Conservation (phyloP, 2,888 invertebrate genomes). For the Imbricaverruca yamaguchii region DNA sequence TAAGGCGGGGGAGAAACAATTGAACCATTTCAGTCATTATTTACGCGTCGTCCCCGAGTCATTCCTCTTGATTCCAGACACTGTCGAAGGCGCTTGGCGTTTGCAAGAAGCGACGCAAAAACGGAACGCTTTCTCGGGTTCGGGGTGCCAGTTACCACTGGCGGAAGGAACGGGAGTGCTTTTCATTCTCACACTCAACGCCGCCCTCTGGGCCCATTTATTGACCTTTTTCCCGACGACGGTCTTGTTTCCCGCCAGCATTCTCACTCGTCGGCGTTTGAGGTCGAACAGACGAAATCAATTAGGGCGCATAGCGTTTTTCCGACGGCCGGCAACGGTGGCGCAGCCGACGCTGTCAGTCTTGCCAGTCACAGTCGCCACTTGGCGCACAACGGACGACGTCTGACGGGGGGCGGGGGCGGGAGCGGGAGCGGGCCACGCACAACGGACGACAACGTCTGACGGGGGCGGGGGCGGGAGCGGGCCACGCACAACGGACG, state of each 20-base stretch:
- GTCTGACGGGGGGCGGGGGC: too few relatives aligned
- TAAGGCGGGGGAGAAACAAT: not conserved
- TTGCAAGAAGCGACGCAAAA: slow-evolving; percentile 8
- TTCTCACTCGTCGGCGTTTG: not conserved
- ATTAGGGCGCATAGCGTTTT: not conserved
- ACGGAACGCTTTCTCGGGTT: not conserved
- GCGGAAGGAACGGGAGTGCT: not conserved
- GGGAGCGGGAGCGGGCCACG: too few relatives aligned
- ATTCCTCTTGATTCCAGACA: slow-evolving; percentile 12
- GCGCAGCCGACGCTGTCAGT: not conserved
- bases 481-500: not conserved
- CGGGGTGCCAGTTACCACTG: not conserved
- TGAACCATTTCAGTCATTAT: not conserved
- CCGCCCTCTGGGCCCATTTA: not conserved
- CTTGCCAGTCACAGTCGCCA: not conserved
- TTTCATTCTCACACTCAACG: not conserved
- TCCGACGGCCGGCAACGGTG: not conserved
- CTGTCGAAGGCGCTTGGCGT: slow-evolving; percentile 9
- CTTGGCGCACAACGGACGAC: not conserved
- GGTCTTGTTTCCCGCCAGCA: not conserved
- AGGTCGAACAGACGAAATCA: not conserved
- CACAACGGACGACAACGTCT: not conserved
- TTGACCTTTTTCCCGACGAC: not conserved
- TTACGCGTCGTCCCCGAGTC: not conserved
- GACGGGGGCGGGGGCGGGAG: too few relatives aligned